Percentiles rank a stretch among this genome's conserved stretches.
Evolutionary conservation across 2,113 vertebrate genomes (phyloP).

Genomic region (Lophius piscatorius): DNA sequence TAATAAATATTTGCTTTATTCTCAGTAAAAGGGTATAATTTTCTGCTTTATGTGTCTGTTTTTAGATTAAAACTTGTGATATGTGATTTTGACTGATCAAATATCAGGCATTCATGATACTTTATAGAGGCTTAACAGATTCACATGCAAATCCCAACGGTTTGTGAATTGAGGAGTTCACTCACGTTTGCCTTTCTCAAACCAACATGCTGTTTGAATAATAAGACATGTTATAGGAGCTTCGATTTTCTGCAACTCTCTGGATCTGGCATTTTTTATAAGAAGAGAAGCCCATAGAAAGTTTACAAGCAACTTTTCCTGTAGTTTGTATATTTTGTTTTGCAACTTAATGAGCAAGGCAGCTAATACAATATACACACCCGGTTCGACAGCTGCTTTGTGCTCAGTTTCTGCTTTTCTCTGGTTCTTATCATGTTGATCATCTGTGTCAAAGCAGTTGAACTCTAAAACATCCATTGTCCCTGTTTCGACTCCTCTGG

Average conservation of each 20-base stretch:
- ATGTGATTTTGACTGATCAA: no score
- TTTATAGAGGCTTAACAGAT: background rate
- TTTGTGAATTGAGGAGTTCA: slow-evolving; percentile 40
- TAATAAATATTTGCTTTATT: background rate
- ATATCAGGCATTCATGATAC: no score
- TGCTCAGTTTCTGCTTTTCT: background rate
- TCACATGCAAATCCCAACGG: slow-evolving; percentile 26
- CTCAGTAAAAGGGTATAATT: background rate
- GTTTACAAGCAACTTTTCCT: no score
- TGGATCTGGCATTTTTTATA: no score
- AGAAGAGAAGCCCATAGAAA: background rate
- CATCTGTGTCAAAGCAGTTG: background rate
- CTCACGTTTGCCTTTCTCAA: slow-evolving; percentile 25
- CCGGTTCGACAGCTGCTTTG: background rate
- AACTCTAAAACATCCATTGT: background rate
- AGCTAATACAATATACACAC: no score
- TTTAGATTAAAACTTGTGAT: no score
- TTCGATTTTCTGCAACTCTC: background rate
- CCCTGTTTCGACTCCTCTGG: background rate
- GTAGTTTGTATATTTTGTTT: no score
- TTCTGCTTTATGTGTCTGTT: no score
- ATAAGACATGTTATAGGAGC: slow-evolving; percentile 5
- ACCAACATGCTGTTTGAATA: slow-evolving; percentile 21
- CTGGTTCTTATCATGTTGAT: no score
- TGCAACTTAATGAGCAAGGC: no score